These are phyloP conservation scores for Megamerina dolium DNA, from an alignment of 2,888 invertebrate species.

Conservation along the genomic window DNA sequence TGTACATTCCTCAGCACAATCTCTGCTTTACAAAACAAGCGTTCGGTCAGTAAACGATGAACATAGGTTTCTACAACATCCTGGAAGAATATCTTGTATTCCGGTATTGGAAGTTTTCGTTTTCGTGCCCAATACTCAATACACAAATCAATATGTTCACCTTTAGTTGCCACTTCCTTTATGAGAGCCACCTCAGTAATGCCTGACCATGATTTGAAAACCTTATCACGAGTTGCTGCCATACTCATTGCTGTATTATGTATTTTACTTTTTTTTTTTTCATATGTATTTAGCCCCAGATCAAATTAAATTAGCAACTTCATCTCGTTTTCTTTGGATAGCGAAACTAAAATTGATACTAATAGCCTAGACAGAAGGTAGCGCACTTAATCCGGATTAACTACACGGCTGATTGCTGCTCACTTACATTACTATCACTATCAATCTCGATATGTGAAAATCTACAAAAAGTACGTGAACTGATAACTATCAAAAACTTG, in stretches of 20 bases:
- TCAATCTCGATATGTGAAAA: too few relatives aligned
- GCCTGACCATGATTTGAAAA: constrained; percentile 42
- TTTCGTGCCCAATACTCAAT: constrained; percentile 41
- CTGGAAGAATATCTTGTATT: constrained; percentile 39
- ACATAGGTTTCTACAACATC: constrained; percentile 45
- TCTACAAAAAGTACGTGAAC: too few relatives aligned
- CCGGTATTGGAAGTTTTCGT: constrained; percentile 28
- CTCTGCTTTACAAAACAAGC: constrained; percentile 38
- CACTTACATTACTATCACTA: too few relatives aligned
- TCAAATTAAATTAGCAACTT: too few relatives aligned
- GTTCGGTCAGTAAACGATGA: constrained; percentile 40
- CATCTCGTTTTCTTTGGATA: too few relatives aligned
- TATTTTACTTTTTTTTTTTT: too few relatives aligned
- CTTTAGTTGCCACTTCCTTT: constrained; percentile 48
- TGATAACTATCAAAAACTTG: too few relatives aligned
- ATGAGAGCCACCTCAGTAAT: constrained; percentile 43
- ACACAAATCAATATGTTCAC: constrained; percentile 43
- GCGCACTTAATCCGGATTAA: too few relatives aligned
- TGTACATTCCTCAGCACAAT: constrained; percentile 37
- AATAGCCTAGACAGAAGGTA: too few relatives aligned
- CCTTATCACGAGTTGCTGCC: constrained; percentile 33
- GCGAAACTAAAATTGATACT: too few relatives aligned
- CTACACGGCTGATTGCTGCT: too few relatives aligned
- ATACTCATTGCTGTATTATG: not conserved
- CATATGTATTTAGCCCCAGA: too few relatives aligned